Conservation (phyloP, 2,797 vertebrate species). For the Crocodylus rhombifer region DNA sequence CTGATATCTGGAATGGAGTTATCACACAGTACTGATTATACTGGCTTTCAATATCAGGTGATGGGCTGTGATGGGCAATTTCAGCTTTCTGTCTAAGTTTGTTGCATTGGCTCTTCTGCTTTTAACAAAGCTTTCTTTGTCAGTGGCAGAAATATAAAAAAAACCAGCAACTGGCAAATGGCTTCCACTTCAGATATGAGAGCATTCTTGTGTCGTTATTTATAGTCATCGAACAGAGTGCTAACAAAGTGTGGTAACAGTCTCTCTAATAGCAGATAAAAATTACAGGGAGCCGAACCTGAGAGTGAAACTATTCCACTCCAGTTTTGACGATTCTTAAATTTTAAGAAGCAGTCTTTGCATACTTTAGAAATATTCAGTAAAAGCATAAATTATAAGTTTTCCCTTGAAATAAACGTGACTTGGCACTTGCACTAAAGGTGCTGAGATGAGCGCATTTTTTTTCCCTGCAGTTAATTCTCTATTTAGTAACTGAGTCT, state of each 20-base stretch:
- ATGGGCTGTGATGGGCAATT: neutral
- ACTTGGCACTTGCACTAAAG: neutral
- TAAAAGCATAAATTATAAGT: no score
- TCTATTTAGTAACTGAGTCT: neutral
- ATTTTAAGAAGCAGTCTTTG: neutral
- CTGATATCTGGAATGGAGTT: neutral
- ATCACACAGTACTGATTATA: neutral
- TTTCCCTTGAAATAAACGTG: no score
- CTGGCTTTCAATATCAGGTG: neutral
- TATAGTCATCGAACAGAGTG: neutral
- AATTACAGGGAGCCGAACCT: neutral
- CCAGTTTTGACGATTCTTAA: neutral
- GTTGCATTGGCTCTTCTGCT: neutral
- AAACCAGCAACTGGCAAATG: neutral
- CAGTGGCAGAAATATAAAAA: neutral
- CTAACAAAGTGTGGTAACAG: neutral
- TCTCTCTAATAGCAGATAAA: neutral
- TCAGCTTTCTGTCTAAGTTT: neutral
- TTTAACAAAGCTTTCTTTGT: neutral
- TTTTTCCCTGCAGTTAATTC: neutral
- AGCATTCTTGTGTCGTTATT: neutral
- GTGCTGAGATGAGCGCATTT: neutral
- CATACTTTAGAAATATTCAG: no score
- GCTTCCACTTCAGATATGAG: neutral
- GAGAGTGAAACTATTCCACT: neutral